These are phyloP conservation scores for Myotis brandtii DNA, from an alignment of 2,113 vertebrate species.

Conservation along the genomic window DNA sequence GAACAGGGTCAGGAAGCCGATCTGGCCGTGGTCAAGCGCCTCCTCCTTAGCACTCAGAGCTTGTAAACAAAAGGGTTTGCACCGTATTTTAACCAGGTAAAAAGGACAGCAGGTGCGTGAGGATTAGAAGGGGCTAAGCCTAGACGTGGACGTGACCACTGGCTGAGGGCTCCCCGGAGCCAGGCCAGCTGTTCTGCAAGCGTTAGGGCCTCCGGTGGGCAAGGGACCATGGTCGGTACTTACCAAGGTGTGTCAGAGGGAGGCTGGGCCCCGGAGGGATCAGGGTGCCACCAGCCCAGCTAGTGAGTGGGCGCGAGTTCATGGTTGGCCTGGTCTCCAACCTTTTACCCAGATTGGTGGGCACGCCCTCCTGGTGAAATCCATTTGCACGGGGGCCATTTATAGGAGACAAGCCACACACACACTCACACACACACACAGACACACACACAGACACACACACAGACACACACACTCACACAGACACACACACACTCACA, in stretches of 20 bases:
- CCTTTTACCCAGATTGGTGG: accelerated
- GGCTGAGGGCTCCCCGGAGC: neutral
- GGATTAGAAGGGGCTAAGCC: neutral
- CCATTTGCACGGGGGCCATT: accelerated
- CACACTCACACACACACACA: too few species aligned
- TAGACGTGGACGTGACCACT: accelerated
- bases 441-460: too few species aligned
- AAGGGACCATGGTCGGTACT: accelerated
- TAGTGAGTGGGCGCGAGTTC: accelerated
- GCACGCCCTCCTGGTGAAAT: accelerated
- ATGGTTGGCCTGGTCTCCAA: neutral
- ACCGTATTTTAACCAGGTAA: accelerated
- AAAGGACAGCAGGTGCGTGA: accelerated
- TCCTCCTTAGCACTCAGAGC: accelerated
- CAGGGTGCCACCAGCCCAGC: neutral
- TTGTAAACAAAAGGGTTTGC: neutral
- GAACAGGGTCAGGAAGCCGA: neutral
- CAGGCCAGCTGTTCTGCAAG: accelerated
- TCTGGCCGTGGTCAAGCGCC: accelerated
- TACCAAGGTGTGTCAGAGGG: neutral
- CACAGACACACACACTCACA: too few species aligned
- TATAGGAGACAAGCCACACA: accelerated
- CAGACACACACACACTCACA: too few species aligned
- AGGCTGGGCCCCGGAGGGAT: neutral
- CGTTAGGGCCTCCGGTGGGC: accelerated